A percentile compares a stretch with the other conserved stretches of the same genome.
These are phyloP conservation scores for Moxostoma hubbsi DNA, from an alignment of 2,797 vertebrate genomes.

Conservation along the genomic window DNA sequence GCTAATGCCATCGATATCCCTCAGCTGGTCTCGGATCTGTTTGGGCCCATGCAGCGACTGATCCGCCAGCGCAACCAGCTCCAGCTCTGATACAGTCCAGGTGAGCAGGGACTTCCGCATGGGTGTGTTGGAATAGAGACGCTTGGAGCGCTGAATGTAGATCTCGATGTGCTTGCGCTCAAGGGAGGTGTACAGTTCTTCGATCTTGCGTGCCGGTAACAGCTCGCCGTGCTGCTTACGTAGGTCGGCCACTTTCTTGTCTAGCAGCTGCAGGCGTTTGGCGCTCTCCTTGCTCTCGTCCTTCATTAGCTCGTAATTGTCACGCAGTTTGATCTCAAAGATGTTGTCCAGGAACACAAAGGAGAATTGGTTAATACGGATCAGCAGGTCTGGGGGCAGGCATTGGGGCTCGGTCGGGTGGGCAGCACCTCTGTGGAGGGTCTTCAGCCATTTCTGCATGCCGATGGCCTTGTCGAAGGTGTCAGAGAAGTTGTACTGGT, in stretches of 20 bases:
- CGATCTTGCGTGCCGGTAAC: conserved; percentile 94
- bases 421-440: conserved; percentile 75
- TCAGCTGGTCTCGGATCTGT: conserved; percentile 86
- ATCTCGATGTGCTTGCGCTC: conserved; percentile 99
- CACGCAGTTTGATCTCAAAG: conserved; percentile 95
- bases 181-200: conserved; percentile 94
- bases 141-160: conserved; percentile 95
- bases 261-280: conserved; percentile 91
- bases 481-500: conserved; percentile 94
- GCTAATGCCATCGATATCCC: conserved; percentile 87
- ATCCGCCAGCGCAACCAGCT: conserved; percentile 89
- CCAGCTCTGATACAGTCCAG: conserved; percentile 89
- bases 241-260: conserved; percentile 92
- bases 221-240: conserved; percentile 96
- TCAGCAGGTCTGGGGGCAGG: conserved; percentile 88
- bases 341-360: conserved; percentile 94
- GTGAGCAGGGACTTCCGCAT: conserved; percentile 95
- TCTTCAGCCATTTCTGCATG: conserved; percentile 96
- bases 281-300: conserved; percentile 97
- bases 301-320: conserved; percentile 99
- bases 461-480: conserved; percentile 90
- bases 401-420: conserved; percentile 6
- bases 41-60: conserved; percentile 87
- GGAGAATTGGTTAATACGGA: conserved; percentile 90
- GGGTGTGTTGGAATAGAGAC: conserved; percentile 94